phyloP scores from a whole-genome alignment of 2,113 vertebrate species.

The Glaucidium brasilianum region DNA sequence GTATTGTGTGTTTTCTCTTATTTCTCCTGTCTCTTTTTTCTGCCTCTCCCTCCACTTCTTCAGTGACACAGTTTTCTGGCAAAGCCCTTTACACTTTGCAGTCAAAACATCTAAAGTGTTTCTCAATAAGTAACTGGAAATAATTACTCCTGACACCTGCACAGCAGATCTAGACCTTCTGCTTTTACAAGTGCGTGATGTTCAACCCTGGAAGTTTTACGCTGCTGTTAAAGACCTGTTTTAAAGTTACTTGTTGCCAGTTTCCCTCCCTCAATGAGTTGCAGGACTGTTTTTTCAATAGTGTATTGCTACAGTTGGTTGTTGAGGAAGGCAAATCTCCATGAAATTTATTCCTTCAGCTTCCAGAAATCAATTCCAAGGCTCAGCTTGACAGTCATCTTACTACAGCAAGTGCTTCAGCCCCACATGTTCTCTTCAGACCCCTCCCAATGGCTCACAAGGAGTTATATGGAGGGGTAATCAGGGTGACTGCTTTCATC shows the following conservation, averaged over 20 bases:
- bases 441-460: neutral
- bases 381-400: neutral
- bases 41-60: neutral
- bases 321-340: slow-evolving; percentile 30
- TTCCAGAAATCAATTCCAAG: slow-evolving; percentile 49
- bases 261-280: slow-evolving; percentile 37
- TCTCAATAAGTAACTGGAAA: slow-evolving; percentile 60
- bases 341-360: slow-evolving; percentile 15
- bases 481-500: neutral
- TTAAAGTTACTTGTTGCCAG: slow-evolving; percentile 47
- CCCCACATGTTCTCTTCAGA: neutral
- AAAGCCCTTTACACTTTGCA: neutral
- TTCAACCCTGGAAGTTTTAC: slow-evolving; percentile 51
- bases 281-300: slow-evolving; percentile 27
- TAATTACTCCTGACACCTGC: slow-evolving; percentile 65
- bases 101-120: slow-evolving; percentile 16
- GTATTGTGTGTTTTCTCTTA: neutral
- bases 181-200: slow-evolving; percentile 55
- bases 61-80: neutral
- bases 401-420: slow-evolving; percentile 36
- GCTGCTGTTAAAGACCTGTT: slow-evolving; percentile 32
- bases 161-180: slow-evolving; percentile 24
- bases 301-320: neutral
- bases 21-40: neutral
- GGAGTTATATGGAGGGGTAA: neutral